Conservation (phyloP, 2,113 vertebrate genomes). For the Lophochroa leadbeateri region DNA sequence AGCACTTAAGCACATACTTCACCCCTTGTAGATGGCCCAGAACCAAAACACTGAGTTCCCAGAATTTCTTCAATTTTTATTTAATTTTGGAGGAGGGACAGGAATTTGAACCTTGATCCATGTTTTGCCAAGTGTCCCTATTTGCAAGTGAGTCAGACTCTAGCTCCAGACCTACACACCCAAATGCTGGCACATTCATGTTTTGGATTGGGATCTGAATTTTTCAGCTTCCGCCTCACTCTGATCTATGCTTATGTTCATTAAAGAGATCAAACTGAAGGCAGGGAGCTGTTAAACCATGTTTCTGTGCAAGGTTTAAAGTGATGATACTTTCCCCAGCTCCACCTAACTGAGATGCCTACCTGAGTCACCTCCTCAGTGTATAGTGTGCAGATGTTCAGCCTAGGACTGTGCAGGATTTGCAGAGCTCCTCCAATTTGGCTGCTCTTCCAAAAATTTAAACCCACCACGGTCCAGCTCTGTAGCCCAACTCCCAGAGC, state of each 20-base stretch:
- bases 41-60: background rate
- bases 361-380: background rate
- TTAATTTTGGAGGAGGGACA: background rate
- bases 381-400: background rate
- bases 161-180: conserved; percentile 2
- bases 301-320: background rate
- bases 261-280: background rate
- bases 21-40: conserved; percentile 5
- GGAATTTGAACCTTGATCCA: conserved; percentile 7
- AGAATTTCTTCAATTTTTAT: background rate
- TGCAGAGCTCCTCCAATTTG: background rate
- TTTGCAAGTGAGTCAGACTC: conserved; percentile 20
- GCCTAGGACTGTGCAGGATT: background rate
- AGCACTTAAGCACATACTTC: conserved; percentile 31
- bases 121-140: background rate
- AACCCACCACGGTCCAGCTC: background rate
- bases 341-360: background rate
- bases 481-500: background rate
- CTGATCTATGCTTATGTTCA: background rate
- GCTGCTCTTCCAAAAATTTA: background rate
- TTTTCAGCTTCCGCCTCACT: background rate
- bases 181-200: background rate
- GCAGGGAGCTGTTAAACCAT: background rate
- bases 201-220: conserved; percentile 7
- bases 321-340: background rate